phyloP scores from a whole-genome alignment of 1,140 invertebrate genomes.

The Rhagoletis pomonella region DNA sequence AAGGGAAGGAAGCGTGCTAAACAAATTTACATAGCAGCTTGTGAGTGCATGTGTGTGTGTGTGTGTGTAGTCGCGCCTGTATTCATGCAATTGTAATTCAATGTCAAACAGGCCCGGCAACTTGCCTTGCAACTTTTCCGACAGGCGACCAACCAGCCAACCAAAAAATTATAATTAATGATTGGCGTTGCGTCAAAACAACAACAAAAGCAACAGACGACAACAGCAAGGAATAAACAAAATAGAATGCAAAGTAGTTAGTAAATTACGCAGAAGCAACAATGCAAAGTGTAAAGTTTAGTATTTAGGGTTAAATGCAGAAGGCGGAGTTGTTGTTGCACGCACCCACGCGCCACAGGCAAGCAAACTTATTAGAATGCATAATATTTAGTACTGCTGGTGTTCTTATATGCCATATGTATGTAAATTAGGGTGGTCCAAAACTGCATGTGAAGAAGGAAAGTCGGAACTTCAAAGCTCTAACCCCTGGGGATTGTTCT shows the following conservation, averaged over 20 bases:
- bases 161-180: slow-evolving; percentile 51
- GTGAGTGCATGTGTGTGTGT: neutral
- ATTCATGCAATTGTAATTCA: slow-evolving; percentile 26
- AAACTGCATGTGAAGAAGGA: no score
- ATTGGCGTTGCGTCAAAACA: slow-evolving; percentile 21
- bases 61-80: neutral
- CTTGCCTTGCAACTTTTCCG: slow-evolving; percentile 32
- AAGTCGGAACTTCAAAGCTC: no score
- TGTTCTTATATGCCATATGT: neutral
- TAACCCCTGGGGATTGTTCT: no score
- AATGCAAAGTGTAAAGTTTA: slow-evolving; percentile 15
- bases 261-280: slow-evolving; percentile 5
- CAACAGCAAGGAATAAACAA: neutral
- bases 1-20: neutral
- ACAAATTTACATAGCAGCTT: neutral
- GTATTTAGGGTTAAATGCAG: slow-evolving; percentile 35
- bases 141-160: neutral
- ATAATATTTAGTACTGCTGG: neutral
- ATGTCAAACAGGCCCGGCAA: slow-evolving; percentile 27
- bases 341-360: slow-evolving; percentile 22
- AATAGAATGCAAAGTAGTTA: neutral
- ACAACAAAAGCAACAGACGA: neutral
- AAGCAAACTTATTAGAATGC: neutral
- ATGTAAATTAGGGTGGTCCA: no score
- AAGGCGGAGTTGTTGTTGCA: slow-evolving; percentile 34